These are phyloP conservation scores for Euwallacea fornicatus DNA, from an alignment of 1,140 invertebrate genomes.

Conservation along the genomic window DNA sequence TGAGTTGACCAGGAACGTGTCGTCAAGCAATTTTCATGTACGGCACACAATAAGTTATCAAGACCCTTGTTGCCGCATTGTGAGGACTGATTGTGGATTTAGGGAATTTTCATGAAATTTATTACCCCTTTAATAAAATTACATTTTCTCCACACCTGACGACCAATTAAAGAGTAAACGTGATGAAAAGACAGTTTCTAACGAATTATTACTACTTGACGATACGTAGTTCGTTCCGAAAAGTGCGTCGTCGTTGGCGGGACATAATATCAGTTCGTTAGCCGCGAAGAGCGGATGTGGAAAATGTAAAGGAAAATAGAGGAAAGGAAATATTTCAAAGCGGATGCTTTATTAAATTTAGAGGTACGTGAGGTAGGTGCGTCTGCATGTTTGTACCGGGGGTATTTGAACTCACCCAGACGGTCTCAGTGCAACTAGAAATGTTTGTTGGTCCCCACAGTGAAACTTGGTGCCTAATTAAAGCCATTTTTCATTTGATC, in stretches of 20 bases:
- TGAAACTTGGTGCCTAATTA: too few species aligned
- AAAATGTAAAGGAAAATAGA: slow-evolving; percentile 14
- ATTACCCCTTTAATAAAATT: too few species aligned
- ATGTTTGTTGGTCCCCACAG: too few species aligned
- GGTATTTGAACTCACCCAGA: background rate
- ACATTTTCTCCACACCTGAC: background rate
- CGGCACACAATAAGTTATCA: too few species aligned
- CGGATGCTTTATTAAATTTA: slow-evolving; percentile 18
- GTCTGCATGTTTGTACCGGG: background rate
- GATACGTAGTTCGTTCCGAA: background rate
- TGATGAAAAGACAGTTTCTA: background rate
- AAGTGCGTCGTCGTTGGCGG: background rate
- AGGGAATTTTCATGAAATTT: too few species aligned
- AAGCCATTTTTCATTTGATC: too few species aligned
- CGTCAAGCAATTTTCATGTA: too few species aligned
- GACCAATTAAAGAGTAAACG: background rate
- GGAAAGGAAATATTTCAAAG: slow-evolving; percentile 24
- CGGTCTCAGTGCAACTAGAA: too few species aligned
- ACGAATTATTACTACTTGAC: background rate
- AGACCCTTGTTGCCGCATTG: too few species aligned
- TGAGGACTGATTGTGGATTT: too few species aligned
- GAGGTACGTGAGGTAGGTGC: background rate
- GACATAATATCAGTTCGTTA: background rate
- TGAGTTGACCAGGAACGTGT: too few species aligned
- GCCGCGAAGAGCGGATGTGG: background rate